A percentile compares a stretch with the other conserved stretches of the same genome.
Conservation (phyloP, 2,113 vertebrate species). For the Tringa solitaria region DNA sequence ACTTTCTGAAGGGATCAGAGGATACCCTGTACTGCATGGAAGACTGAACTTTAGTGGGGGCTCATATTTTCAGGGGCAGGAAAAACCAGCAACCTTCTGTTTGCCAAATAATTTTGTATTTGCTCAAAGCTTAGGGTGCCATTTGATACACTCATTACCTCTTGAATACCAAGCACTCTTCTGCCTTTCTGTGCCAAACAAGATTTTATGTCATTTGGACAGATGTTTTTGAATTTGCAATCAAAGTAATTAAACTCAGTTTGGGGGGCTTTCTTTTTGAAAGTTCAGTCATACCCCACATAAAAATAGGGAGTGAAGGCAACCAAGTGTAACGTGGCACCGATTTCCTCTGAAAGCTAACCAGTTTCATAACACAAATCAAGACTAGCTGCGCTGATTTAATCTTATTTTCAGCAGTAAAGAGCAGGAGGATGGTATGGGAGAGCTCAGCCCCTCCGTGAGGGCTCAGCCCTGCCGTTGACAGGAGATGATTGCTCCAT, state of each 20-base stretch:
- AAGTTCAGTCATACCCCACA: neutral
- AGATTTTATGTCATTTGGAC: neutral
- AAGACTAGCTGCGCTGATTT: neutral
- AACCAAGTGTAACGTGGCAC: neutral
- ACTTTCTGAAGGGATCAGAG: neutral
- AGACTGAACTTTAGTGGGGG: neutral
- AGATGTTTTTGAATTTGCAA: neutral
- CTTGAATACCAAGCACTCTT: neutral
- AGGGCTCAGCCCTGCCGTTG: neutral
- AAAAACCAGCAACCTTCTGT: neutral
- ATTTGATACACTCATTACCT: neutral
- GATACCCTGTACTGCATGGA: neutral
- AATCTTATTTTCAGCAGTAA: neutral
- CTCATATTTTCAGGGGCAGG: neutral
- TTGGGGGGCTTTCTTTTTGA: neutral
- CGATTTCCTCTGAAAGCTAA: neutral
- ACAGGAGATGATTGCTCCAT: rapidly evolving
- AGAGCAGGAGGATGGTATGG: neutral
- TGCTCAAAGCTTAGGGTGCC: neutral
- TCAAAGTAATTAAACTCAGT: neutral
- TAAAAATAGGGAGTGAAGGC: neutral
- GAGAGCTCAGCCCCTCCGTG: rapidly evolving
- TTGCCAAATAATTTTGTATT: neutral
- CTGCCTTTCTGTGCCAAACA: neutral
- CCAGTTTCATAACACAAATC: neutral